phyloP scores from a whole-genome alignment of 2,797 vertebrate species.

The Pangasius djambal region DNA sequence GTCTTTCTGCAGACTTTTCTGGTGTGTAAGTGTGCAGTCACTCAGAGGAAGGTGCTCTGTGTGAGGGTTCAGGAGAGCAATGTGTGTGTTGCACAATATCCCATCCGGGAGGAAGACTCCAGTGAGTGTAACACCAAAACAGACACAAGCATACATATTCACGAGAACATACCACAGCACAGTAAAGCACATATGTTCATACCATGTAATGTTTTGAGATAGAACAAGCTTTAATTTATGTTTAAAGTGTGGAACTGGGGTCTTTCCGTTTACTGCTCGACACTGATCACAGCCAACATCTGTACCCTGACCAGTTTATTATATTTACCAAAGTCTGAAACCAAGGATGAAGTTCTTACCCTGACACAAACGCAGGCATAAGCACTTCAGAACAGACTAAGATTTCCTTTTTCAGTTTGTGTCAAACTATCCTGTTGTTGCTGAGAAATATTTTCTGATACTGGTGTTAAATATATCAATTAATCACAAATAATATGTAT shows the following conservation, averaged over 20 bases:
- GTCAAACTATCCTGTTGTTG: not conserved
- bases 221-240: not conserved
- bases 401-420: not conserved
- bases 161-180: not conserved
- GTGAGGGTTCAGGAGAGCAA: constrained; percentile 77
- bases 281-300: not conserved
- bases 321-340: not conserved
- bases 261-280: not conserved
- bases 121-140: constrained; percentile 73
- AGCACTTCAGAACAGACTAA: not conserved
- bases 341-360: too few species aligned
- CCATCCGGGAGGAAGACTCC: constrained; percentile 81
- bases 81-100: constrained; percentile 80
- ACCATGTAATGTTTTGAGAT: not conserved
- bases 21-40: constrained; percentile 84
- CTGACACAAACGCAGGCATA: not conserved
- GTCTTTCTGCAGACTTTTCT: constrained; percentile 79
- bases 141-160: constrained; percentile 16
- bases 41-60: constrained; percentile 84
- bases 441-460: not conserved
- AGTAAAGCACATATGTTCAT: not conserved
- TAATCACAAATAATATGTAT: constrained; percentile 1
- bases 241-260: not conserved
- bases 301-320: not conserved
- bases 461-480: not conserved